Evolutionary conservation across 2,113 vertebrate genomes (phyloP).

Genomic region (Synodontis membranacea): DNA sequence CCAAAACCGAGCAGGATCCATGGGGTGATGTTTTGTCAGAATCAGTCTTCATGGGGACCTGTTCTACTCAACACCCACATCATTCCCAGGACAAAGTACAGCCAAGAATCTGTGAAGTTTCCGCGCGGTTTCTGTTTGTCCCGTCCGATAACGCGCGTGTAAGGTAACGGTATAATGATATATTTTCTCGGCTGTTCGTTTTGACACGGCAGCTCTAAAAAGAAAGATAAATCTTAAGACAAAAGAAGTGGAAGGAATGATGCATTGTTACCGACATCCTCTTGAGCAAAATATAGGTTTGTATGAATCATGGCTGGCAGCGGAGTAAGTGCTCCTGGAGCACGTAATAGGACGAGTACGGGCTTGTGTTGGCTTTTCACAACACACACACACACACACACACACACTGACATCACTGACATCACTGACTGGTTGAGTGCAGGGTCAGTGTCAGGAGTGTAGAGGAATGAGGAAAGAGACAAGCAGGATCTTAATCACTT

Average conservation of each 20-base stretch:
- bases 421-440: background rate
- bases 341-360: background rate
- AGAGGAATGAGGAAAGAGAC: conserved; percentile 12
- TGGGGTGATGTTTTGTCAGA: background rate
- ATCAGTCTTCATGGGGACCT: background rate
- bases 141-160: background rate
- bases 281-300: conserved; percentile 10
- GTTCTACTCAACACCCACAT: background rate
- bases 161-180: background rate
- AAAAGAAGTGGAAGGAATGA: background rate
- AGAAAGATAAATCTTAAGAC: background rate
- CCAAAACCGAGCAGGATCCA: background rate
- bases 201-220: background rate
- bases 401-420: background rate
- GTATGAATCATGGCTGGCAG: background rate
- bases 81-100: background rate
- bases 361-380: background rate
- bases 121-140: background rate
- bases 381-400: background rate
- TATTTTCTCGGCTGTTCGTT: background rate
- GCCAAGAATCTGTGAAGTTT: background rate
- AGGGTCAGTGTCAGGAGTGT: background rate
- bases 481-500: background rate
- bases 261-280: background rate
- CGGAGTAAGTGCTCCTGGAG: background rate